Evolutionary conservation across 2,113 vertebrate species (phyloP).

Genomic region (Archocentrus centrarchus): DNA sequence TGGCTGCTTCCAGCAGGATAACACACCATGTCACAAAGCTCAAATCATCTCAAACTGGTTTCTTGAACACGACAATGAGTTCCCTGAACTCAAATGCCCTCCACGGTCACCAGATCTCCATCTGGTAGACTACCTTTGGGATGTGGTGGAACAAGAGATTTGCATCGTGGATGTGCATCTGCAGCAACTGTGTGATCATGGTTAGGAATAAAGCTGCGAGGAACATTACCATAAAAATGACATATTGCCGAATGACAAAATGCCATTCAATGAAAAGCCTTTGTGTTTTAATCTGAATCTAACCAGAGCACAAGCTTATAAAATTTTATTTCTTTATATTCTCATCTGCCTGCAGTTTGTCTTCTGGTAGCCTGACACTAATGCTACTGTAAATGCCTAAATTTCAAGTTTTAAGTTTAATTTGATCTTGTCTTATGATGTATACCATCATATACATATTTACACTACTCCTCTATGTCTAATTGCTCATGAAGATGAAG

Average conservation of each 20-base stretch:
- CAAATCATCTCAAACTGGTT: not conserved
- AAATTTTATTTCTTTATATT: not conserved
- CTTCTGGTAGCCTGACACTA: not conserved
- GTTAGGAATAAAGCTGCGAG: not conserved
- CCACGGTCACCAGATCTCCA: not conserved
- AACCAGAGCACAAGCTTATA: not conserved
- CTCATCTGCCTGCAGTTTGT: not conserved
- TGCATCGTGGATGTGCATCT: not conserved
- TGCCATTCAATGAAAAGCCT: not conserved
- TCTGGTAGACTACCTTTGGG: not conserved
- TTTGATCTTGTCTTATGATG: constrained; percentile 2
- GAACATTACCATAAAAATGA: not conserved
- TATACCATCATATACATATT: constrained; percentile 3
- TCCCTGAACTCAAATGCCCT: not conserved
- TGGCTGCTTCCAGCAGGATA: not conserved
- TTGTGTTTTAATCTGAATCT: not conserved
- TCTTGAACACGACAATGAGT: not conserved
- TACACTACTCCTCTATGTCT: not conserved
- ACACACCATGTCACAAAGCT: not conserved
- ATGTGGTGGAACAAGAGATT: not conserved
- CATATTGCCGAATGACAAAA: not conserved
- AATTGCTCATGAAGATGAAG: constrained; percentile 22
- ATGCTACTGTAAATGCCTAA: not conserved
- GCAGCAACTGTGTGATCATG: not conserved
- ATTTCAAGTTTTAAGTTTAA: constrained; percentile 8